phyloP scores from a whole-genome alignment of 2,888 invertebrate species.

The Drosophila pseudotakahashii region DNA sequence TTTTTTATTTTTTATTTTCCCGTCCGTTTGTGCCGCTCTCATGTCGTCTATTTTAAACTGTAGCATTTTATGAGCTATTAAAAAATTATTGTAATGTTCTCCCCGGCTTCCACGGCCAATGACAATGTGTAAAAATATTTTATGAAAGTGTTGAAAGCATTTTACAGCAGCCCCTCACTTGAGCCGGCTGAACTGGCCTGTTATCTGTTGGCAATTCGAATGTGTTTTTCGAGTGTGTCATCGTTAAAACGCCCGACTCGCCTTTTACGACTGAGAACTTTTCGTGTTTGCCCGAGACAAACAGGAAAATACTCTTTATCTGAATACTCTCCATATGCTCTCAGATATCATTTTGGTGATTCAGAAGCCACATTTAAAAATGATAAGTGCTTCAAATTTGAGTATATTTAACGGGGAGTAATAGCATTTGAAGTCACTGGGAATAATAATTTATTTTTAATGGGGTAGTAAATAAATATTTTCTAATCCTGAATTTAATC shows the following conservation, averaged over 20 bases:
- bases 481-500: too few species aligned
- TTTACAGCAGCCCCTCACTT: constrained; percentile 36
- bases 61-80: constrained; percentile 73
- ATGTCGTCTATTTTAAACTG: constrained; percentile 58
- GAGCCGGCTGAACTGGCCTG: constrained; percentile 21
- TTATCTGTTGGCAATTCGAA: constrained; percentile 62
- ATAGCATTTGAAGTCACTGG: too few species aligned
- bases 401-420: too few species aligned
- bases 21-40: constrained; percentile 37
- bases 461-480: too few species aligned
- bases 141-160: constrained; percentile 71
- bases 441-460: too few species aligned
- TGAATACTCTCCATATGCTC: constrained; percentile 6
- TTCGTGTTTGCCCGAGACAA: constrained; percentile 11
- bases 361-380: constrained; percentile 7
- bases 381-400: neutral
- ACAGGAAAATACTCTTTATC: constrained; percentile 38
- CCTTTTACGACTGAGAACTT: constrained; percentile 57
- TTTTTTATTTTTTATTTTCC: constrained; percentile 19
- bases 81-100: constrained; percentile 63
- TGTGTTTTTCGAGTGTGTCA: constrained; percentile 56
- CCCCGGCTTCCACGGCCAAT: constrained; percentile 55
- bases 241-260: constrained; percentile 64
- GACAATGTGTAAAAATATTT: constrained; percentile 68
- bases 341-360: constrained; percentile 19